Conservation (phyloP, 1,140 invertebrate species). For the Drosophila paulistorum region DNA sequence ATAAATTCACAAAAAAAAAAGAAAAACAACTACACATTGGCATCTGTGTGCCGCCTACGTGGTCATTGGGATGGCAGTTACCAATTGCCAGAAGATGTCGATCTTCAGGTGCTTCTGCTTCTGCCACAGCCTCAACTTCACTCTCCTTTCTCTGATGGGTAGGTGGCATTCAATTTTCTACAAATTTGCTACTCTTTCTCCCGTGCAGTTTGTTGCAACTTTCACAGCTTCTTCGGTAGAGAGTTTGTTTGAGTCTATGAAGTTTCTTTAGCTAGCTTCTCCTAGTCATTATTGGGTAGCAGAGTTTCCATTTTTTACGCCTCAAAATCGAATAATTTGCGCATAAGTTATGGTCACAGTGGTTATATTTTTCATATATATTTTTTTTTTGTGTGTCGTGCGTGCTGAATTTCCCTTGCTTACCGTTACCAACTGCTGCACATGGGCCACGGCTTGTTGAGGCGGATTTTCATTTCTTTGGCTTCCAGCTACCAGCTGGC, state of each 20-base stretch:
- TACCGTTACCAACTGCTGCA: conserved; percentile 54
- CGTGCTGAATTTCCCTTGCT: conserved; percentile 59
- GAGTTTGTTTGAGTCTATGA: neutral
- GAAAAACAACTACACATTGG: conserved; percentile 54
- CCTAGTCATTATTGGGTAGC: conserved; percentile 55
- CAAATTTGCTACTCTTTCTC: conserved; percentile 63
- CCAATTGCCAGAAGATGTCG: conserved; percentile 10
- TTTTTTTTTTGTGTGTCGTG: conserved; percentile 46
- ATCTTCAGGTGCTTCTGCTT: conserved; percentile 13
- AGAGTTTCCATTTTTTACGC: conserved; percentile 55
- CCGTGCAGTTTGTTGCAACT: conserved; percentile 45
- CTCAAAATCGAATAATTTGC: conserved; percentile 63
- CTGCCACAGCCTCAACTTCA: conserved; percentile 11
- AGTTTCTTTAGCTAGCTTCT: neutral
- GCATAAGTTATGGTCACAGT: conserved; percentile 64
- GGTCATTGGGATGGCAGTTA: conserved; percentile 38
- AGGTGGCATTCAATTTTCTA: conserved; percentile 64
- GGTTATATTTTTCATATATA: conserved; percentile 15
- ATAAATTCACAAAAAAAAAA: conserved; percentile 45
- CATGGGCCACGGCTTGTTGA: conserved; percentile 56
- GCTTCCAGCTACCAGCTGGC: conserved; percentile 43
- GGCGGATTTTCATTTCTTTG: conserved; percentile 34
- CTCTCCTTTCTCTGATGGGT: conserved; percentile 37
- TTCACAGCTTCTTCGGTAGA: conserved; percentile 64
- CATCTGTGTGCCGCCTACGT: conserved; percentile 64